These are phyloP conservation scores for Adelges cooleyi DNA, from an alignment of 1,140 invertebrate genomes.

Conservation along the genomic window DNA sequence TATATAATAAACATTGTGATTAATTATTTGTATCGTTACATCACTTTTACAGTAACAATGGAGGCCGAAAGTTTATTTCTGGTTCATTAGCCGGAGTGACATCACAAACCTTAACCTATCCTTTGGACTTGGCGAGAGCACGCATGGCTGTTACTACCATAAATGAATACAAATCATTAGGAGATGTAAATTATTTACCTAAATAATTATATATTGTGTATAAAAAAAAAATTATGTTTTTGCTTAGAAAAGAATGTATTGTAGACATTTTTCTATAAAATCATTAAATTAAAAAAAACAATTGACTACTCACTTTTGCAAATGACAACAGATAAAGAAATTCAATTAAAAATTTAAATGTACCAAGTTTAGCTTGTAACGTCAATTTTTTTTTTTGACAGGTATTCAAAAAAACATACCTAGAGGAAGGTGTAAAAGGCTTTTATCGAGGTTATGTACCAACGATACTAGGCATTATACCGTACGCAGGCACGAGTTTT, in stretches of 20 bases:
- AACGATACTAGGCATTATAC: slow-evolving; percentile 86
- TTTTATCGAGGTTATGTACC: slow-evolving; percentile 82
- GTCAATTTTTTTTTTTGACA: too few relatives aligned
- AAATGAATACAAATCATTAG: slow-evolving; percentile 50
- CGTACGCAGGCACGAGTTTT: slow-evolving; percentile 94
- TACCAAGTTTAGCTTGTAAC: too few relatives aligned
- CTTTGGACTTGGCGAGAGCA: slow-evolving; percentile 90
- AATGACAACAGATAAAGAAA: too few relatives aligned
- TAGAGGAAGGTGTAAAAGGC: slow-evolving; percentile 61
- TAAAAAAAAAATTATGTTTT: too few relatives aligned
- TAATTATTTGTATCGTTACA: too few relatives aligned
- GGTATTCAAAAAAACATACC: slow-evolving; percentile 73
- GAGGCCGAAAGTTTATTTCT: slow-evolving; percentile 56
- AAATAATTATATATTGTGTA: too few relatives aligned
- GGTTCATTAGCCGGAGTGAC: slow-evolving; percentile 90
- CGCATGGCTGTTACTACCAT: slow-evolving; percentile 90
- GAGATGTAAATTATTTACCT: slow-evolving; percentile 36
- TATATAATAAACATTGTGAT: too few relatives aligned
- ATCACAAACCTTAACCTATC: slow-evolving; percentile 88
- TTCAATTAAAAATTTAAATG: too few relatives aligned
- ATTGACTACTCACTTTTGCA: too few relatives aligned
- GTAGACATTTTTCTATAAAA: too few relatives aligned
- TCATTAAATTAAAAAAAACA: too few relatives aligned
- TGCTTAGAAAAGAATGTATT: too few relatives aligned
- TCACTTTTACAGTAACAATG: slow-evolving; percentile 14